Evolutionary conservation across 2,888 invertebrate species (phyloP), one percentile per base, ranked within the genome.

Genomic region (Megalurothrips usitatus): DNA sequence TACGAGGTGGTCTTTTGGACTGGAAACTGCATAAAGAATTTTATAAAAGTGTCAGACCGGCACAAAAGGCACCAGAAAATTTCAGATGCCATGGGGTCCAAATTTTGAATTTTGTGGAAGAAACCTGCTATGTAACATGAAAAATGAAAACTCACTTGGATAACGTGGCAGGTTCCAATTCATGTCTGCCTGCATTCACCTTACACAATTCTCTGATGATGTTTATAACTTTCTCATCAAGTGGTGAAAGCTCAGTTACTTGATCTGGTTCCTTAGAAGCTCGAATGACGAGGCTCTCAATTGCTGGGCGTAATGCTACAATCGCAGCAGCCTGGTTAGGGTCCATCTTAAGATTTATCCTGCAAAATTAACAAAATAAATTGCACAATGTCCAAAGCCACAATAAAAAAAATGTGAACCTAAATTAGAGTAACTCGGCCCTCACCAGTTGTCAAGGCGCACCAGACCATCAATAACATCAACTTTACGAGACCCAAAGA

Each of bases 401-500:
- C 52, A 52, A 52, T 23, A 75, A 49, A 43, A 34, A 28, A 47
- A 79, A 17, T n/a, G 11, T 58, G 58, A 14, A 58, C 34, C 34
- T 1, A 58, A 14, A 63, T 81, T 49, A 43, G 6, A 43, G 34
- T 2, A 43, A 43, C 34, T 43, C 2, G 34, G 34, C 34, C 78
- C 86, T 84, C 84, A 90, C 98, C 98, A 98, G 86, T 96, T 95
- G 88, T 99, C 99, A 3, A 99, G 87, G 0, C 94, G 91, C 1
- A 98, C 92, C 43, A 93, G 88, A 80, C 91, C 90, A 81, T 94
- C 94, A 0, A 93, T 88, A 85, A 92, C 92, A 85, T 96, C 96
- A 0, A 95, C 92, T 88, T 95, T 96, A 79, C 96, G 91, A n/a
- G 94, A 93, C 0, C 96, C 98, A 87, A 99, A 98, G 68, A 99